Evolutionary conservation across 2,888 invertebrate genomes (phyloP).

Genomic region (Netelia virgata): DNA sequence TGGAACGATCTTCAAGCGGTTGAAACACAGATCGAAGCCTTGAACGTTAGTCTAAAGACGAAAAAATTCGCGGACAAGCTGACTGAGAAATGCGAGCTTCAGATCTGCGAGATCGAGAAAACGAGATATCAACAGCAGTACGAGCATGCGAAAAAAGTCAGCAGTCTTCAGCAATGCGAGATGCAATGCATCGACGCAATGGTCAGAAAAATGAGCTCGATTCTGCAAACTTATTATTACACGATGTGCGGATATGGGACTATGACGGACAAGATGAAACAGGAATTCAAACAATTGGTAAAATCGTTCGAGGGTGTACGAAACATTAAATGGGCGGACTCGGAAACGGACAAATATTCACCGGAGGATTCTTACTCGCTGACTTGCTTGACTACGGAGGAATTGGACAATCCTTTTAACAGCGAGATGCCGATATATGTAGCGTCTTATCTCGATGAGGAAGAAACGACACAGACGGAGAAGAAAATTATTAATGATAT

Average conservation of each 20-base stretch:
- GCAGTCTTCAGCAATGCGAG: slow-evolving; percentile 85
- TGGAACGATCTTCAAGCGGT: slow-evolving; percentile 80
- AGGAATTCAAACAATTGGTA: slow-evolving; percentile 87
- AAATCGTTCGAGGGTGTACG: slow-evolving; percentile 87
- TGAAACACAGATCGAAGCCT: slow-evolving; percentile 75
- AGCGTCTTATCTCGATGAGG: slow-evolving; percentile 68
- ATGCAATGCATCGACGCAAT: slow-evolving; percentile 86
- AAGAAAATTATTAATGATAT: not conserved
- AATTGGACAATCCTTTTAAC: slow-evolving; percentile 75
- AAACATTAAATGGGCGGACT: slow-evolving; percentile 88
- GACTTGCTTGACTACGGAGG: slow-evolving; percentile 76
- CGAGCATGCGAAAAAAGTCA: slow-evolving; percentile 84
- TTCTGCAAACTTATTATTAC: slow-evolving; percentile 87
- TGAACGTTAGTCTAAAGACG: slow-evolving; percentile 72
- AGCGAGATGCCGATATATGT: slow-evolving; percentile 73
- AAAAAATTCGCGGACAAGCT: slow-evolving; percentile 74
- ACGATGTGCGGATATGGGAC: slow-evolving; percentile 87
- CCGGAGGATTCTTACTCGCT: slow-evolving; percentile 80
- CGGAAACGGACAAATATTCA: slow-evolving; percentile 76
- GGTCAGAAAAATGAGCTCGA: slow-evolving; percentile 86
- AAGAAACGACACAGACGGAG: slow-evolving; percentile 6
- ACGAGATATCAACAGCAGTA: slow-evolving; percentile 82
- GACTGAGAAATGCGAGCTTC: slow-evolving; percentile 71
- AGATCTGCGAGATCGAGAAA: slow-evolving; percentile 77
- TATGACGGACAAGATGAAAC: slow-evolving; percentile 86